A percentile compares a stretch with the other conserved stretches of the same genome.
These are phyloP conservation scores for Plusia festucae DNA, from an alignment of 2,888 invertebrate genomes.

Conservation along the genomic window DNA sequence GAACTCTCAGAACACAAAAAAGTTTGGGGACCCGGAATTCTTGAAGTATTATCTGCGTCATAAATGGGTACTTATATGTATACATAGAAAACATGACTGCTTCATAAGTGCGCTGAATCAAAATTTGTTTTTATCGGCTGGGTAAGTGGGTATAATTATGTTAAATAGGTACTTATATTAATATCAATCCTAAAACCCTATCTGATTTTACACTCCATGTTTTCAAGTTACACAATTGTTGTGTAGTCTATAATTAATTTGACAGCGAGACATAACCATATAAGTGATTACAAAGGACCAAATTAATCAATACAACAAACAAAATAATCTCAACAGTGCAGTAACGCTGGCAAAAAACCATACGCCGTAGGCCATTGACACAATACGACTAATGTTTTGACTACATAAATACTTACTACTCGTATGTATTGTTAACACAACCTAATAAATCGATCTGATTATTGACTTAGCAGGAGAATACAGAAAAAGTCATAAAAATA, in stretches of 20 bases:
- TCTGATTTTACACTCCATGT: background rate
- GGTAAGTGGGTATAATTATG: too few species aligned
- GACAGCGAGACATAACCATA: conserved; percentile 1
- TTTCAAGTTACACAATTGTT: background rate
- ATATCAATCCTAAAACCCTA: too few species aligned
- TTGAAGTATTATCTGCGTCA: too few species aligned
- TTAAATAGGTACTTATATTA: too few species aligned
- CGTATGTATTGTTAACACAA: conserved; percentile 2
- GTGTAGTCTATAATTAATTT: conserved; percentile 4
- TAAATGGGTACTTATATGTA: too few species aligned
- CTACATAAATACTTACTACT: background rate
- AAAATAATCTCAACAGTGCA: conserved; percentile 1
- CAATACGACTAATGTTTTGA: conserved; percentile 2
- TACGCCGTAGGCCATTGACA: background rate
- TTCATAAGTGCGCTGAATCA: too few species aligned
- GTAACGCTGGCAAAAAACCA: background rate
- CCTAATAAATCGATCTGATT: background rate
- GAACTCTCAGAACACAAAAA: too few species aligned
- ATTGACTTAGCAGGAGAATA: background rate
- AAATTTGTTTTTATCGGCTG: too few species aligned
- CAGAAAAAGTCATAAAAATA: background rate
- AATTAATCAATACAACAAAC: background rate
- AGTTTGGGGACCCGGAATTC: too few species aligned
- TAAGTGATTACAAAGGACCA: conserved; percentile 4
- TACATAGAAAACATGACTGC: too few species aligned